Percentiles rank a stretch among this genome's conserved stretches.
phyloP scores from a whole-genome alignment of 2,888 invertebrate species.

The Tiliacea aurago region DNA sequence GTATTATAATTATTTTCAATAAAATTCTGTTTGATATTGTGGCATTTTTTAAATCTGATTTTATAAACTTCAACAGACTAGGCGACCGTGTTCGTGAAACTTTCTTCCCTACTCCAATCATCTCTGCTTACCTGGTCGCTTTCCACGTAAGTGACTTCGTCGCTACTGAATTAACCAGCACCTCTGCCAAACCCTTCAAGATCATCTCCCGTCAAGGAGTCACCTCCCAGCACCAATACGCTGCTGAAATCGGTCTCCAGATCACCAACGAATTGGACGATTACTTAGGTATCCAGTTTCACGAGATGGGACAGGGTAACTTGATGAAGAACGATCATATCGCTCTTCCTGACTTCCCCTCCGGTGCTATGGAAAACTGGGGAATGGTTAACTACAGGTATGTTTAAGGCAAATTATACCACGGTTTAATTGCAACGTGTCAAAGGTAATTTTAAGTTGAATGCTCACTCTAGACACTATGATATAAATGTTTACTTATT shows the following conservation, averaged over 20 bases:
- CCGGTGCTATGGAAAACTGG: slow-evolving; percentile 97
- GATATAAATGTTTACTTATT: not conserved
- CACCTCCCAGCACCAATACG: slow-evolving; percentile 81
- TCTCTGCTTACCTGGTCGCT: slow-evolving; percentile 96
- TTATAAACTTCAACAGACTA: slow-evolving; percentile 63
- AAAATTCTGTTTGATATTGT: not conserved
- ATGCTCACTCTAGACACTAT: not conserved
- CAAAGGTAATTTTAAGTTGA: not conserved
- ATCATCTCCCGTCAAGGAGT: slow-evolving; percentile 85
- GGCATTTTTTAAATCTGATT: not conserved
- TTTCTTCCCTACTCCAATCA: slow-evolving; percentile 91
- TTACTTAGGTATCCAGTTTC: slow-evolving; percentile 89
- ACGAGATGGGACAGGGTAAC: slow-evolving; percentile 89
- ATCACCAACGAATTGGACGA: slow-evolving; percentile 89
- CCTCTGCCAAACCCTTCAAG: slow-evolving; percentile 77
- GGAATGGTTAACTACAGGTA: slow-evolving; percentile 95
- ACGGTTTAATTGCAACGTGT: not conserved
- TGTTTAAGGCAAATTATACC: not conserved
- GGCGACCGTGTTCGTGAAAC: slow-evolving; percentile 77
- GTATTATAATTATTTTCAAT: not conserved
- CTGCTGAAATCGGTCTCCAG: slow-evolving; percentile 84
- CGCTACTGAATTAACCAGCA: slow-evolving; percentile 74
- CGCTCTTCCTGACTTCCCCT: slow-evolving; percentile 94
- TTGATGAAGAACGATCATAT: slow-evolving; percentile 92
- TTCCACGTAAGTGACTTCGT: slow-evolving; percentile 95